Evolutionary conservation across 2,888 invertebrate species (phyloP).

Genomic region (Malacosoma neustria): DNA sequence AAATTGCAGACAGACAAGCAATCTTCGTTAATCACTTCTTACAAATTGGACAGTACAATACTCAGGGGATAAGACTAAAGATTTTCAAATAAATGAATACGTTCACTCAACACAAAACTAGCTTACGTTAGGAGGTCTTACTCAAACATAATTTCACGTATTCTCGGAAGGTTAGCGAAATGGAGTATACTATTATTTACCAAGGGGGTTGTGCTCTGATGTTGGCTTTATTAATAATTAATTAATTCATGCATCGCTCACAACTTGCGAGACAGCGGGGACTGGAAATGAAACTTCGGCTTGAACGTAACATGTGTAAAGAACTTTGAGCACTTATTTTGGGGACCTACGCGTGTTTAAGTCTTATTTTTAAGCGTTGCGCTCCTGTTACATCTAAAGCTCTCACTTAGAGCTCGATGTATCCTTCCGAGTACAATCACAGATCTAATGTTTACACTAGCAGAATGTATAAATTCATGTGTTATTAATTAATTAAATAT

Average conservation of each 20-base stretch:
- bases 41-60: too few species aligned
- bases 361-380: neutral
- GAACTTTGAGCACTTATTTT: neutral
- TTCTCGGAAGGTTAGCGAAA: neutral
- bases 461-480: too few species aligned
- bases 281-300: constrained; percentile 1
- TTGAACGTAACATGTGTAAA: constrained; percentile 1
- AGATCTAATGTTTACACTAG: too few species aligned
- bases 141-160: neutral
- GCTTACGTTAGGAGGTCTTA: neutral
- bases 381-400: neutral
- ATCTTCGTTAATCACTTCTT: too few species aligned
- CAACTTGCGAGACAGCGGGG: constrained; percentile 24
- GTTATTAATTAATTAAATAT: too few species aligned
- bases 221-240: constrained; percentile 40
- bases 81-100: neutral
- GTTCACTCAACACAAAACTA: neutral
- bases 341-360: neutral
- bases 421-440: too few species aligned
- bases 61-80: too few species aligned
- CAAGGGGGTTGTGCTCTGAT: constrained; percentile 3
- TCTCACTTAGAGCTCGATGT: neutral
- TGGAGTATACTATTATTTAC: neutral
- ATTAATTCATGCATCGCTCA: constrained; percentile 58
- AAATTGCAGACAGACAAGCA: too few species aligned